A percentile compares a stretch with the other conserved stretches of the same genome.
These are phyloP conservation scores for Lucilia sericata DNA, from an alignment of 1,140 invertebrate genomes.

Conservation along the genomic window DNA sequence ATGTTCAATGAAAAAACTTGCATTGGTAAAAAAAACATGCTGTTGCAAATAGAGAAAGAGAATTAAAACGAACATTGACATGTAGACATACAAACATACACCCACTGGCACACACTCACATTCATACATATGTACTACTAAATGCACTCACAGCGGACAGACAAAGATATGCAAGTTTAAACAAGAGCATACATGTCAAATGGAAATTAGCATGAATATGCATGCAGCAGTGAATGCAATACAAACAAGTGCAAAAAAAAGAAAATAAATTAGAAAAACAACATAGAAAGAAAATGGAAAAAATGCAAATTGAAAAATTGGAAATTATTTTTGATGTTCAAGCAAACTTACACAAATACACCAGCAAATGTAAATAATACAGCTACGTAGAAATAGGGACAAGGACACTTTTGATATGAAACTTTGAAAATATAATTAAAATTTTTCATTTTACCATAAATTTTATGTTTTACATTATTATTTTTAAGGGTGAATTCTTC, in stretches of 20 bases:
- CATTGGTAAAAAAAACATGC: not conserved
- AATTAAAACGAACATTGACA: not conserved
- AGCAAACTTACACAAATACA: not conserved
- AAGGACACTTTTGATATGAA: not conserved
- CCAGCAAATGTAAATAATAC: not conserved
- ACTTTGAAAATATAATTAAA: not conserved
- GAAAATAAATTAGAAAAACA: not conserved
- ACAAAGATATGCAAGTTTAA: not conserved
- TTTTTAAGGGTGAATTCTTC: conserved; percentile 38
- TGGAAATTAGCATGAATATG: conserved; percentile 41
- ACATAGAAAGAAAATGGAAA: not conserved
- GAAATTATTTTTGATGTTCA: conserved; percentile 37
- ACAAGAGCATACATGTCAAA: conserved; percentile 41
- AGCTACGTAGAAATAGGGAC: not conserved
- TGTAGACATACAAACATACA: not conserved
- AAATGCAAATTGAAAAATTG: conserved; percentile 35
- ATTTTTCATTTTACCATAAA: not conserved
- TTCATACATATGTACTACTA: not conserved
- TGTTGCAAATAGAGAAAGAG: not conserved
- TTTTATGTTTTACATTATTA: conserved; percentile 8
- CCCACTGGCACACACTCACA: not conserved
- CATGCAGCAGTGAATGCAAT: not conserved
- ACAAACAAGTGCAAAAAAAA: not conserved
- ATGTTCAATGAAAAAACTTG: not conserved
- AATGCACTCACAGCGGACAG: not conserved